Base-by-base conservation (phyloP, 2,888 invertebrate genomes). In the Hypomecis atomaria region DNA sequence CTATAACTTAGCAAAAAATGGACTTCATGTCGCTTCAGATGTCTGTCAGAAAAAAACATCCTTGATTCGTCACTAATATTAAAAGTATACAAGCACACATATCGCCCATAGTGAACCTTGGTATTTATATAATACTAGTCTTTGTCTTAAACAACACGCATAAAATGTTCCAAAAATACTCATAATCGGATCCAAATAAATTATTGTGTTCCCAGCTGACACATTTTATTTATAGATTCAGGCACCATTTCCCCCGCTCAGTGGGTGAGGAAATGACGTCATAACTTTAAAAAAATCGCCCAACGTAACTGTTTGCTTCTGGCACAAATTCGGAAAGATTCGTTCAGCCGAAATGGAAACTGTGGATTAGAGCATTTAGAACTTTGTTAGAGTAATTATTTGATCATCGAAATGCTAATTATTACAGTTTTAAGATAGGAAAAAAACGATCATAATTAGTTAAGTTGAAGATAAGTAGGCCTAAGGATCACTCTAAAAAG, bases 251-350 rank as follows among this genome's bases (percentile, higher is more conserved):
- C 67, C 62, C 48, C 38, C 58, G 63, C 58, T 55, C 55, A 61
- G 47, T 56, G 50, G 64, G 64, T 47, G 49, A 57, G 77, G 75
- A 76, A 73, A 77, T 74, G 70, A 66, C 71, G 73, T 72, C 73
- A 76, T 77, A 80, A 80, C 73, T 81, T 77, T 74, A 65, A 75
- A 79, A 74, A 75, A 80, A 55, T 52, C 48, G 13, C 47, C 49
- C 42, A 60, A 52, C 43, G 53, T 36, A 53, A 59, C 58, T 36
- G 60, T 65, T 65, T 57, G 57, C 60, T 44, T 47, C 50, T 36
- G 45, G 52, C 60, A 59, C 47, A 50, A 59, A 59, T 50, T 47
- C 23, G 13, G 42, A 13, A 42, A 40, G 10, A 52, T 52, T 44
- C 38, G 47, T 54, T 59, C 53, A 48, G 58, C 40, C 42, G 42